Percentiles rank a stretch among this genome's conserved stretches.
These are phyloP conservation scores for Sclerodermus sp. DNA, from an alignment of 2,888 invertebrate species.

Conservation along the genomic window DNA sequence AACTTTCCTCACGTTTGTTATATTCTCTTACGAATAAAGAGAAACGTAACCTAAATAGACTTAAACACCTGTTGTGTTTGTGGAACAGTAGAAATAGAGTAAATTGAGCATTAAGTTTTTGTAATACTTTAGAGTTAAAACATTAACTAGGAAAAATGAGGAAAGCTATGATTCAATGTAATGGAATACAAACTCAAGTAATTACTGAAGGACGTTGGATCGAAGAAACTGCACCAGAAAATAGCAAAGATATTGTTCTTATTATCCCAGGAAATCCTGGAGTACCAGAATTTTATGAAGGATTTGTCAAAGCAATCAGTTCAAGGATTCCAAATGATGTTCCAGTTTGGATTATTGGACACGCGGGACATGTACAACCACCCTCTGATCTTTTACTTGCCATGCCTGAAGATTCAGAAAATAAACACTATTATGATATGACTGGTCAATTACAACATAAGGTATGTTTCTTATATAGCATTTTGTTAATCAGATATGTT, in stretches of 20 bases:
- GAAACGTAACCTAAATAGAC: no score
- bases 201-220: slow-evolving; percentile 73
- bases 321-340: slow-evolving; percentile 62
- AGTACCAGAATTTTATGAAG: slow-evolving; percentile 75
- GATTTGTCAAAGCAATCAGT: slow-evolving; percentile 71
- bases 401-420: slow-evolving; percentile 25
- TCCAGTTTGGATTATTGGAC: slow-evolving; percentile 81
- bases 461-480: slow-evolving; percentile 46
- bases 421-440: slow-evolving; percentile 67
- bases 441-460: slow-evolving; percentile 81
- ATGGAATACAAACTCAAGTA: slow-evolving; percentile 72
- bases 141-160: no score
- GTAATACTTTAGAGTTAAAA: no score
- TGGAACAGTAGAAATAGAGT: no score
- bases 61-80: no score
- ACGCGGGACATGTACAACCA: slow-evolving; percentile 81
- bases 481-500: not conserved
- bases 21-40: no score
- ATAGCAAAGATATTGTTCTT: slow-evolving; percentile 68
- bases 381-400: slow-evolving; percentile 55
- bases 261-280: slow-evolving; percentile 90
- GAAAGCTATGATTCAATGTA: slow-evolving; percentile 61
- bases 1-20: no score
- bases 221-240: slow-evolving; percentile 46
- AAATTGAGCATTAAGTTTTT: no score